A percentile compares a stretch with the other conserved stretches of the same genome.
These are phyloP conservation scores for Sebastes nivosus DNA, from an alignment of 2,797 vertebrate species.

Conservation along the genomic window DNA sequence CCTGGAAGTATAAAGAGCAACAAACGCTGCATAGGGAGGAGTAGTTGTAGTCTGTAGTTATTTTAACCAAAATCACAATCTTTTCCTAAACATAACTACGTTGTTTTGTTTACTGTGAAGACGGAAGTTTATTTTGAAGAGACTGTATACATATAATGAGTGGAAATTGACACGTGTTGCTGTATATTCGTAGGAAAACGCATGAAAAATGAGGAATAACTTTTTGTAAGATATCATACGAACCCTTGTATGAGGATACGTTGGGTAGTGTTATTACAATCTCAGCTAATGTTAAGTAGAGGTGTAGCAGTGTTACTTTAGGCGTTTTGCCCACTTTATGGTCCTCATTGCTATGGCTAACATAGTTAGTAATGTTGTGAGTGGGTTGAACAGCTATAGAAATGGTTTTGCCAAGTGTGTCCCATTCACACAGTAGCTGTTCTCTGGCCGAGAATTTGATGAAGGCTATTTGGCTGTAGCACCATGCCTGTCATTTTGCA, in stretches of 20 bases:
- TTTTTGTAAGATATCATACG: background rate
- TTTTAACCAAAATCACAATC: too few species aligned
- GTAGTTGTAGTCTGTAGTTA: too few species aligned
- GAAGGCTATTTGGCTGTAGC: background rate
- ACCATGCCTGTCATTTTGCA: background rate
- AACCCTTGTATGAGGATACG: too few species aligned
- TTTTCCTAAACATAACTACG: too few species aligned
- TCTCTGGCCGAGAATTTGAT: background rate
- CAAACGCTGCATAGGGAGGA: too few species aligned
- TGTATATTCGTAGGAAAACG: too few species aligned
- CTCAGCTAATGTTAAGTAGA: background rate
- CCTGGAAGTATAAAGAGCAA: too few species aligned
- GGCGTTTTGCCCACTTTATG: background rate
- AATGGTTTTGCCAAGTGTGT: background rate
- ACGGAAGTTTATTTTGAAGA: too few species aligned
- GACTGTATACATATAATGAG: too few species aligned
- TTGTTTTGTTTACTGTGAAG: too few species aligned
- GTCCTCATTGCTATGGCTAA: background rate
- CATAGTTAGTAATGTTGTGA: background rate
- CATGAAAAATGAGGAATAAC: too few species aligned
- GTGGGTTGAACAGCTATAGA: background rate
- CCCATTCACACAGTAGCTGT: background rate
- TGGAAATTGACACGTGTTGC: too few species aligned
- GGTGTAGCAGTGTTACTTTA: background rate
- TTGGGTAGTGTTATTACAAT: background rate